Evolutionary conservation across 2,797 vertebrate species (phyloP).

Genomic region (Chromis chromis): DNA sequence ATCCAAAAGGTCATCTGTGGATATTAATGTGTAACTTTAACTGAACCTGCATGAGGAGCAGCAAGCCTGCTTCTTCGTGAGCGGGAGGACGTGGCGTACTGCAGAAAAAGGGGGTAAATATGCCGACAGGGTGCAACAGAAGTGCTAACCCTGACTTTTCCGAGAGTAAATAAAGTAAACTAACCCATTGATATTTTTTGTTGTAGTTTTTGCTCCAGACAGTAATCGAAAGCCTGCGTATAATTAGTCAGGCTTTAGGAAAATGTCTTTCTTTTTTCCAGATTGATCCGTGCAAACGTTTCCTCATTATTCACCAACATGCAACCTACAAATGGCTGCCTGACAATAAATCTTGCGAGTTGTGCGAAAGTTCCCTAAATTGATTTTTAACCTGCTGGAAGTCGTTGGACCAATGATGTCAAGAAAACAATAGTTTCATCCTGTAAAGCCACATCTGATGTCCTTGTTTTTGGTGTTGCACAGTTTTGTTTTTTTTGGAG

Average conservation of each 20-base stretch:
- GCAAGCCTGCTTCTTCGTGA: conserved; percentile 43
- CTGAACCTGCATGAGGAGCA: conserved; percentile 76
- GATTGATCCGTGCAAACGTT: conserved; percentile 73
- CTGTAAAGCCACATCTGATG: conserved; percentile 15
- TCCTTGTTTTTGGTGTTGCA: not conserved
- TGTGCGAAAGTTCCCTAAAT: conserved; percentile 62
- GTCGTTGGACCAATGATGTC: conserved; percentile 57
- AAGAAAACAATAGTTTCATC: conserved; percentile 47
- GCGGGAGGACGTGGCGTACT: conserved; percentile 52
- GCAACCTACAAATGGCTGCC: conserved; percentile 58
- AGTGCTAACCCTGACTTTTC: conserved; percentile 58
- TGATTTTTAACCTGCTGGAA: conserved; percentile 70
- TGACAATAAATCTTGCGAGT: conserved; percentile 60
- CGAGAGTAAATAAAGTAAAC: conserved; percentile 67
- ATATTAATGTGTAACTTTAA: conserved; percentile 87
- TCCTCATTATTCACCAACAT: conserved; percentile 73
- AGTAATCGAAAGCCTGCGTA: conserved; percentile 74
- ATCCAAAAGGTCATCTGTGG: conserved; percentile 85
- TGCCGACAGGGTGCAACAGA: conserved; percentile 42
- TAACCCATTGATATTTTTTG: conserved; percentile 68
- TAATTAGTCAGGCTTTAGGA: conserved; percentile 74
- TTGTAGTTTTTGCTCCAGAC: conserved; percentile 60
- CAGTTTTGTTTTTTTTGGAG: no score
- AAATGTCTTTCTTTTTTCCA: conserved; percentile 56
- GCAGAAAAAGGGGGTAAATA: conserved; percentile 58